Evolutionary conservation across 2,797 vertebrate genomes (phyloP).

Genomic region (Serranus cabrilla): DNA sequence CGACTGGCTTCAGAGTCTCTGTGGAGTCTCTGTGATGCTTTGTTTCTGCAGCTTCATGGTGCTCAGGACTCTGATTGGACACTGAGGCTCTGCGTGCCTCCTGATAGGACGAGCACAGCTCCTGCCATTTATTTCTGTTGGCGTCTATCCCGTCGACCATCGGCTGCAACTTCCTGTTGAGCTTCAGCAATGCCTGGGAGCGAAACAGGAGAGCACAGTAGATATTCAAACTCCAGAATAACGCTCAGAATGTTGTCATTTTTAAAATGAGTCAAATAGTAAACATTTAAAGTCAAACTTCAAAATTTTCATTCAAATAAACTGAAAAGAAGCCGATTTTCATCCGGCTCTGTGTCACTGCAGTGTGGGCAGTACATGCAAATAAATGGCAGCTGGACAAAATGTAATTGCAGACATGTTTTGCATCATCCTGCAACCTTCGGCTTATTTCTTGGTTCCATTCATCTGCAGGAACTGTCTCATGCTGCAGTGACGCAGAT

Average conservation of each 20-base stretch:
- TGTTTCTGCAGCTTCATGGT: slow-evolving; percentile 29
- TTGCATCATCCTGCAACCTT: too few relatives aligned
- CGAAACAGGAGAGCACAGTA: background rate
- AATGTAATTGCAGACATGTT: too few relatives aligned
- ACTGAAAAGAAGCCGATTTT: too few relatives aligned
- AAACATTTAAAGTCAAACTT: too few relatives aligned
- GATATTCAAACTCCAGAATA: background rate
- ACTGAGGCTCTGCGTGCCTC: slow-evolving; percentile 61
- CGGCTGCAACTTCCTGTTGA: slow-evolving; percentile 87
- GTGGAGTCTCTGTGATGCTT: slow-evolving; percentile 27
- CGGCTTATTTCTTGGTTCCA: too few relatives aligned
- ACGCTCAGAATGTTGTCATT: background rate
- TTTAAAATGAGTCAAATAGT: background rate
- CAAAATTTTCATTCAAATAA: too few relatives aligned
- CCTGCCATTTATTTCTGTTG: slow-evolving; percentile 86
- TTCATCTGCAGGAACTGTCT: too few relatives aligned
- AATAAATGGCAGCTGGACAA: too few relatives aligned
- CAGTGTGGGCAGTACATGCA: too few relatives aligned
- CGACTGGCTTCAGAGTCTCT: slow-evolving; percentile 18
- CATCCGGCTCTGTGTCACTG: too few relatives aligned
- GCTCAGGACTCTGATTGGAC: slow-evolving; percentile 52
- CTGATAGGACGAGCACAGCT: slow-evolving; percentile 81
- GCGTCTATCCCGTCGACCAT: slow-evolving; percentile 86
- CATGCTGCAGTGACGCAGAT: too few relatives aligned
- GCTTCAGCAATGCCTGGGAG: slow-evolving; percentile 80